A percentile compares a stretch with the other conserved stretches of the same genome.
phyloP scores from a whole-genome alignment of 2,113 vertebrate genomes.

The Psettodes erumei region DNA sequence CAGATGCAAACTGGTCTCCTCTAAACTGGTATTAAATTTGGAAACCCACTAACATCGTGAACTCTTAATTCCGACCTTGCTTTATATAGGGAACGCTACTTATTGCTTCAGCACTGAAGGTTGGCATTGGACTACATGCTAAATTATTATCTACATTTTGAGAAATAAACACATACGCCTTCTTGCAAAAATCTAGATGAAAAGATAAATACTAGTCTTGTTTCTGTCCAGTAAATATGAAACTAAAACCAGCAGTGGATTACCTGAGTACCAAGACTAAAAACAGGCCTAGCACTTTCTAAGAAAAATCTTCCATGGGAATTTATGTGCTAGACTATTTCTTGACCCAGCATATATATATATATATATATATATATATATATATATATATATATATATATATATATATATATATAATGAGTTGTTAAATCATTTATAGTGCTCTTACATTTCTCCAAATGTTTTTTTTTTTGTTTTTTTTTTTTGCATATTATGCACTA shows the following conservation, averaged over 20 bases:
- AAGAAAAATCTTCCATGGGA: not conserved
- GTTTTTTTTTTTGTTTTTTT: too few relatives aligned
- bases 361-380: too few relatives aligned
- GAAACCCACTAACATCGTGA: not conserved
- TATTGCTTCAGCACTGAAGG: not conserved
- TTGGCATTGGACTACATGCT: not conserved
- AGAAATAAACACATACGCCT: not conserved
- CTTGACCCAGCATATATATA: too few relatives aligned
- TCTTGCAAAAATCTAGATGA: not conserved
- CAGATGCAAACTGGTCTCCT: not conserved
- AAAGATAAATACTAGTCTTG: not conserved
- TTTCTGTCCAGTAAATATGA: not conserved
- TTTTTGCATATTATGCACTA: too few relatives aligned
- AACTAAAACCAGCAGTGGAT: not conserved
- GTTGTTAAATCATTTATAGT: too few relatives aligned
- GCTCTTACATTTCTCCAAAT: too few relatives aligned
- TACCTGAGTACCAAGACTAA: not conserved
- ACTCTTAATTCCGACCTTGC: too few relatives aligned
- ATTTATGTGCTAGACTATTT: not conserved
- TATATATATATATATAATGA: too few relatives aligned
- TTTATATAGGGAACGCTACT: not conserved
- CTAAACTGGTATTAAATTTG: not conserved
- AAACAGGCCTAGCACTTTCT: not conserved
- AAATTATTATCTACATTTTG: not conserved
- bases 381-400: too few relatives aligned